phyloP scores from a whole-genome alignment of 2,888 invertebrate species.

The Mimumesa dahlbomi region DNA sequence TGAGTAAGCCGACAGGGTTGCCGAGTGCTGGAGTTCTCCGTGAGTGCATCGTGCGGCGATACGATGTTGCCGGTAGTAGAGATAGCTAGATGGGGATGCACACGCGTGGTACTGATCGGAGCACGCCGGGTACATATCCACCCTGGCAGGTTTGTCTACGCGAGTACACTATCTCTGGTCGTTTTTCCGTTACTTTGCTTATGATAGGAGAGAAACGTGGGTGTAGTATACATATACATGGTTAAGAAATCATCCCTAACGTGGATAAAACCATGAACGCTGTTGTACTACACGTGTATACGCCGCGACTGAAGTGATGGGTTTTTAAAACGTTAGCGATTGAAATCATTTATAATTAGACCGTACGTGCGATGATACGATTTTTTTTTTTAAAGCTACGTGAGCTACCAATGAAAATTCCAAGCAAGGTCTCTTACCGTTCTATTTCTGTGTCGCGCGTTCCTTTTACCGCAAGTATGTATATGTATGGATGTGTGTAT shows the following conservation, averaged over 20 bases:
- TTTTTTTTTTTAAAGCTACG: neutral
- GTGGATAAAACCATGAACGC: neutral
- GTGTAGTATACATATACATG: neutral
- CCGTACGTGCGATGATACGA: constrained; percentile 24
- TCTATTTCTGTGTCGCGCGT: constrained; percentile 19
- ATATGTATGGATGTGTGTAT: too few species aligned
- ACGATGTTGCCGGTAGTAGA: constrained; percentile 63
- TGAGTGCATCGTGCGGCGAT: constrained; percentile 59
- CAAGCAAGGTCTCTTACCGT: constrained; percentile 48
- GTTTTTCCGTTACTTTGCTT: too few species aligned
- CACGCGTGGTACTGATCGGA: constrained; percentile 35
- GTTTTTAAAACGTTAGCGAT: too few species aligned
- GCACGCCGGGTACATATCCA: constrained; percentile 49
- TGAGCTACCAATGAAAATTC: constrained; percentile 45
- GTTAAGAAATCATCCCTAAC: too few species aligned
- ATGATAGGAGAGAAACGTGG: too few species aligned
- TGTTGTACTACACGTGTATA: constrained; percentile 24
- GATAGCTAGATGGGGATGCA: constrained; percentile 56
- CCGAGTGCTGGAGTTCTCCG: constrained; percentile 60
- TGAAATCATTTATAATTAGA: constrained; percentile 47
- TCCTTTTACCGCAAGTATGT: constrained; percentile 1
- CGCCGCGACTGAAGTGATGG: too few species aligned
- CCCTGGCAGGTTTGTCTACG: constrained; percentile 30
- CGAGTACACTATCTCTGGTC: constrained; percentile 14
- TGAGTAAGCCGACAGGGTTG: constrained; percentile 68